Evolutionary conservation across 2,113 vertebrate genomes (phyloP).

Genomic region (Gambusia affinis): DNA sequence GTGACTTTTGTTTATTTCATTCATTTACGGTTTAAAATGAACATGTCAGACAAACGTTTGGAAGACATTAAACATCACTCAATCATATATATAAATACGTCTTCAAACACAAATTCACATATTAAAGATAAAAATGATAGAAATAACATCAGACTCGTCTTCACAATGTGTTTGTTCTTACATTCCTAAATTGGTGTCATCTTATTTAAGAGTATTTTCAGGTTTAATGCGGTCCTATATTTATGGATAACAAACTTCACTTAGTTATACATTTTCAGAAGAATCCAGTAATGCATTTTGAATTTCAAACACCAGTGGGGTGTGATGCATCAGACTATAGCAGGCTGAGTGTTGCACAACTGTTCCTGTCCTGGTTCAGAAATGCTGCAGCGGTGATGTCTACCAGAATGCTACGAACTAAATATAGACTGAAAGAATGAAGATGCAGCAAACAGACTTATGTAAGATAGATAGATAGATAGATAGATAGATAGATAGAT

Average conservation of each 20-base stretch:
- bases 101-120: too few relatives aligned
- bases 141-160: too few relatives aligned
- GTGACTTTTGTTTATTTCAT: too few relatives aligned
- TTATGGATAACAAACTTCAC: too few relatives aligned
- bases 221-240: background rate
- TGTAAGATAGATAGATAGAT: too few relatives aligned
- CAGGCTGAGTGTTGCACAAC: background rate
- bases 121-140: too few relatives aligned
- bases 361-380: background rate
- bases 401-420: background rate
- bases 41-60: too few relatives aligned
- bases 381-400: background rate
- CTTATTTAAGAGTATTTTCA: background rate
- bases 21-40: too few relatives aligned
- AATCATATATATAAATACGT: too few relatives aligned
- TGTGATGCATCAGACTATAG: background rate
- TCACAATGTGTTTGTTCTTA: too few relatives aligned
- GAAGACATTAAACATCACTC: too few relatives aligned
- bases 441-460: background rate
- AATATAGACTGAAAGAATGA: background rate
- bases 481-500: too few relatives aligned
- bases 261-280: background rate
- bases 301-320: background rate
- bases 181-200: background rate
- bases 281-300: background rate